A percentile compares a stretch with the other conserved stretches of the same genome.
These are phyloP conservation scores for Bombus consobrinus DNA, from an alignment of 1,140 invertebrate species.

Conservation along the genomic window DNA sequence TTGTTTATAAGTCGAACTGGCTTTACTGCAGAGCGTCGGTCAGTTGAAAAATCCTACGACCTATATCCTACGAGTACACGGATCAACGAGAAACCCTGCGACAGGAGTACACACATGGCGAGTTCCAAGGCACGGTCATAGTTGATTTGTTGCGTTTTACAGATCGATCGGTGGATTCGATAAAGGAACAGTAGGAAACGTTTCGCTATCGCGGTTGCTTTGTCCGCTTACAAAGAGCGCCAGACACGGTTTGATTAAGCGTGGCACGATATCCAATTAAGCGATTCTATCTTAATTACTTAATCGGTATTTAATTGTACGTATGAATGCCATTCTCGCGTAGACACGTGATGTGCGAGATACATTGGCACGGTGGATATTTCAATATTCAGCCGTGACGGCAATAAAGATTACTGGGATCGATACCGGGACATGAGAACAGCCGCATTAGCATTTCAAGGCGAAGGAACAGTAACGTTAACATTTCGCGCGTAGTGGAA, in stretches of 20 bases:
- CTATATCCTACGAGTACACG: too few relatives aligned
- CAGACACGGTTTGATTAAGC: constrained; percentile 60
- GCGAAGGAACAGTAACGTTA: constrained; percentile 55
- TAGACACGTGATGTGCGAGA: constrained; percentile 54
- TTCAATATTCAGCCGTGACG: constrained; percentile 60
- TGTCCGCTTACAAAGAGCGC: constrained; percentile 43
- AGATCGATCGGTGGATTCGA: constrained; percentile 22
- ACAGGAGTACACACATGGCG: neutral
- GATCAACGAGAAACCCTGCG: neutral
- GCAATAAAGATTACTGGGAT: constrained; percentile 60
- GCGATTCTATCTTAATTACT: constrained; percentile 67
- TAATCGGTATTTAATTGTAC: constrained; percentile 65
- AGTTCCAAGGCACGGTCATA: neutral
- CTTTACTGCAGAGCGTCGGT: too few relatives aligned
- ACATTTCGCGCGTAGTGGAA: constrained; percentile 51
- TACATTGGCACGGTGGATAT: constrained; percentile 52
- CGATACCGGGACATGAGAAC: constrained; percentile 63
- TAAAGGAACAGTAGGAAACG: constrained; percentile 39
- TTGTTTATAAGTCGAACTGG: too few relatives aligned
- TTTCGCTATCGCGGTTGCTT: constrained; percentile 36
- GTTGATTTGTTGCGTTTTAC: constrained; percentile 37
- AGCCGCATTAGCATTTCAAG: constrained; percentile 65
- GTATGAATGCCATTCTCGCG: constrained; percentile 53
- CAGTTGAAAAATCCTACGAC: neutral
- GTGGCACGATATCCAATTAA: constrained; percentile 57